Conservation (phyloP, 2,888 invertebrate species). For the Ormyrus labotus region DNA sequence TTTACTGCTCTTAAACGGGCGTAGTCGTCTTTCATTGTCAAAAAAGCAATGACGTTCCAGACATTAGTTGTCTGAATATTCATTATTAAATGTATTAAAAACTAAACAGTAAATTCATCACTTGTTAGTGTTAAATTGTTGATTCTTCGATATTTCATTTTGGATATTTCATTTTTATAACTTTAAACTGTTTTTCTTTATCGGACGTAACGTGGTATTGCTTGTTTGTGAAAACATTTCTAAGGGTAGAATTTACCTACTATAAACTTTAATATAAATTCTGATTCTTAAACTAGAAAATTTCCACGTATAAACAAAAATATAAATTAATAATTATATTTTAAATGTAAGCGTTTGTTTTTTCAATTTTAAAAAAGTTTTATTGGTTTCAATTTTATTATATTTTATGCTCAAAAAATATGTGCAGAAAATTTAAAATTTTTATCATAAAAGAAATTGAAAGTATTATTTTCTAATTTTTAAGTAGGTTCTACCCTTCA, state of each 20-base stretch:
- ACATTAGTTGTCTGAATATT: constrained; percentile 54
- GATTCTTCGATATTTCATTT: constrained; percentile 43
- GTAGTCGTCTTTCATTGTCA: constrained; percentile 54
- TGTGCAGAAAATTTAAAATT: too few relatives aligned
- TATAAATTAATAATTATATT: too few relatives aligned
- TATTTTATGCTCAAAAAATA: too few relatives aligned
- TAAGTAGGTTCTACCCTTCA: too few relatives aligned
- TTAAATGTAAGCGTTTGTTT: too few relatives aligned
- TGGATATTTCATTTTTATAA: constrained; percentile 49
- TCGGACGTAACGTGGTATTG: constrained; percentile 53
- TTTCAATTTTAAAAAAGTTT: too few relatives aligned
- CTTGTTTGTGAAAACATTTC: constrained; percentile 55
- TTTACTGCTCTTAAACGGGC: constrained; percentile 59
- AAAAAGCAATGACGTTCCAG: constrained; percentile 58
- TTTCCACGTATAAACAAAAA: too few relatives aligned
- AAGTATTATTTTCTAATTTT: neutral
- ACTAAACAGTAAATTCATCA: constrained; percentile 56
- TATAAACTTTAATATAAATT: too few relatives aligned
- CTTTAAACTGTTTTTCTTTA: constrained; percentile 50
- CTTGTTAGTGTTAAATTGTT: constrained; percentile 42
- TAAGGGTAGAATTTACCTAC: neutral
- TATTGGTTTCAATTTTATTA: too few relatives aligned
- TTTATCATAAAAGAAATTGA: neutral
- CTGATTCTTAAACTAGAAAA: too few relatives aligned
- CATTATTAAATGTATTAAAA: constrained; percentile 49